A percentile compares a stretch with the other conserved stretches of the same genome.
Conservation (phyloP, 1,140 invertebrate genomes). For the Tenebrio molitor region DNA sequence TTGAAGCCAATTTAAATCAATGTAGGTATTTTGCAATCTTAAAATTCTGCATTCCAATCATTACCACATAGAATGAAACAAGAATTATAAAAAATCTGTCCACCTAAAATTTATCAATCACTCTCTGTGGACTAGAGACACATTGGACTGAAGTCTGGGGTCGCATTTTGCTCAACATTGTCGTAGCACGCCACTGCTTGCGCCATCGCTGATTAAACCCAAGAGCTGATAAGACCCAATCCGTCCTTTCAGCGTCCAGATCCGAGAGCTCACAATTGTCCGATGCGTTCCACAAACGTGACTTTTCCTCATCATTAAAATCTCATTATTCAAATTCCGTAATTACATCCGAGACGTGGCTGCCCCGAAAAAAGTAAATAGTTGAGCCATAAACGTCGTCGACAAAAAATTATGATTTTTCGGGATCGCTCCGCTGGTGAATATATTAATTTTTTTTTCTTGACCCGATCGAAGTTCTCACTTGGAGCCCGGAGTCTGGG, state of each 20-base stretch:
- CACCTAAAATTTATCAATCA: too few species aligned
- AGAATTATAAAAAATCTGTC: too few species aligned
- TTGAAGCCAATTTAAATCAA: too few species aligned
- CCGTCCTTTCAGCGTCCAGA: background rate
- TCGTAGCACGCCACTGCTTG: too few species aligned
- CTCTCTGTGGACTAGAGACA: too few species aligned
- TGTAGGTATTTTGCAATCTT: too few species aligned
- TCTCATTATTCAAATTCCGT: slow-evolving; percentile 36
- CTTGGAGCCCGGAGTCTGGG: background rate
- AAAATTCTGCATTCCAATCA: too few species aligned
- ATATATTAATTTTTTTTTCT: slow-evolving; percentile 33
- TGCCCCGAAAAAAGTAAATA: slow-evolving; percentile 24
- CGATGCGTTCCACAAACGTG: slow-evolving; percentile 21
- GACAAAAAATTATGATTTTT: slow-evolving; percentile 39
- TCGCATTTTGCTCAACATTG: too few species aligned
- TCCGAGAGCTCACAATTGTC: slow-evolving; percentile 13
- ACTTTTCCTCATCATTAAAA: slow-evolving; percentile 38
- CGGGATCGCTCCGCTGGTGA: slow-evolving; percentile 18
- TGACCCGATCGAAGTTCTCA: slow-evolving; percentile 4
- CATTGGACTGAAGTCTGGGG: too few species aligned
- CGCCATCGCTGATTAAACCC: too few species aligned
- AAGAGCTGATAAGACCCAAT: too few species aligned
- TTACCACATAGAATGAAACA: too few species aligned
- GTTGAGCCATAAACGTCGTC: slow-evolving; percentile 29
- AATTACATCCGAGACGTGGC: slow-evolving; percentile 21